Conservation (phyloP, 2,113 vertebrate genomes). For the Amphiprion ocellaris region DNA sequence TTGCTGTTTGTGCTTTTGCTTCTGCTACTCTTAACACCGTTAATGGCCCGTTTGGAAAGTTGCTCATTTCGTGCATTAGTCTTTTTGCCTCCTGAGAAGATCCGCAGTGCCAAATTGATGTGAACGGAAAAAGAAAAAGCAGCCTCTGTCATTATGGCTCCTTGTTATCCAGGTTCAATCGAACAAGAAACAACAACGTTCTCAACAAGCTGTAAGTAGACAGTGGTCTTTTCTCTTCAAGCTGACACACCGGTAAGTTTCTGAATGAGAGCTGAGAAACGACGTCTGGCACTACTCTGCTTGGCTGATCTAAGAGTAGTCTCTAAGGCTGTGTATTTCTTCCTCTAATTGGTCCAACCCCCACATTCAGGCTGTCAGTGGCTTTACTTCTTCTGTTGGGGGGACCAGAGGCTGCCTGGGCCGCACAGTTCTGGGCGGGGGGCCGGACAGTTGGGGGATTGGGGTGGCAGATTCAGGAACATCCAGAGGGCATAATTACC, state of each 20-base stretch:
- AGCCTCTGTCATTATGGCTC: conserved; percentile 40
- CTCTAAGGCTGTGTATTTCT: conserved; percentile 52
- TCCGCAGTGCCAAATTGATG: not conserved
- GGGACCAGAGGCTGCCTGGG: conserved; percentile 27
- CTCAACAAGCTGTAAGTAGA: conserved; percentile 41
- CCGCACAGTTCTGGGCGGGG: conserved; percentile 6
- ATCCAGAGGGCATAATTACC: conserved; percentile 77
- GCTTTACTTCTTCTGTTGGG: conserved; percentile 35
- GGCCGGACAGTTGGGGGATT: conserved; percentile 12
- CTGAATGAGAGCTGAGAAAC: conserved; percentile 45
- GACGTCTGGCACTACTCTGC: conserved; percentile 39
- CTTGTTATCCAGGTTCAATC: conserved; percentile 59
- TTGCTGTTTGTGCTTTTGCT: not conserved
- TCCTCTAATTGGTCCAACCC: conserved; percentile 74
- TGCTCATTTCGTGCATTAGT: not conserved
- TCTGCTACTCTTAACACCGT: conserved; percentile 1
- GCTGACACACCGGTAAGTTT: conserved; percentile 52
- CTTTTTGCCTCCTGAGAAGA: conserved; percentile 8
- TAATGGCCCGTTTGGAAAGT: conserved; percentile 28
- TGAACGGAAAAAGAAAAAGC: conserved; percentile 6
- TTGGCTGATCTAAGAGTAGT: conserved; percentile 61
- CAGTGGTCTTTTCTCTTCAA: conserved; percentile 43
- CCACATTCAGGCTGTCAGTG: conserved; percentile 45
- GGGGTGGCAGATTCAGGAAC: conserved; percentile 45
- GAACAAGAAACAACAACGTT: conserved; percentile 51